Evolutionary conservation across 2,113 vertebrate species (phyloP), one percentile per base, ranked within the genome.

Genomic region (Strix aluco): DNA sequence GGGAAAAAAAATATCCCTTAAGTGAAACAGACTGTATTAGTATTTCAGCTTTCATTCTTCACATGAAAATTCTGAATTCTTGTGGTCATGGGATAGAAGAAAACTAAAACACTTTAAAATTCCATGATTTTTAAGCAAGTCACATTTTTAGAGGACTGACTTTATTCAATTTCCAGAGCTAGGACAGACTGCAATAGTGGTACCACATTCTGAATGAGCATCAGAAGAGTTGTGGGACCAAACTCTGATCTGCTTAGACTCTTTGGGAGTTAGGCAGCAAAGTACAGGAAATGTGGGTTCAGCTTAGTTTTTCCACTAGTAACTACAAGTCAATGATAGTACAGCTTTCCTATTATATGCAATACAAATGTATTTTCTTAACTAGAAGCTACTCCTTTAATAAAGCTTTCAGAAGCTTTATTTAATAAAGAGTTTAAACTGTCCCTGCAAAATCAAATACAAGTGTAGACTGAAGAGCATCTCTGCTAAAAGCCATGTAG

Each of bases 401-500:
- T 59, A 65, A 96, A 47, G 5, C 78, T 82, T 30, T 67, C 83
- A 91, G 90, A 97, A 49, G 47, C 47, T 49, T 49, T 49, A 44
- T 44, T 15, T 44, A 44, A 44, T 44, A 44, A 44, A 46, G 44
- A 46, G 85, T 89, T 94, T 91, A 86, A 93, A 38, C 19, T 82
- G 40, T 12, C 66, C 15, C 36, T 66, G 34, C 82, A 82, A 90
- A 94, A 96, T 85, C 91, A 97, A 96, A 86, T 73, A 70, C 27
- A 92, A 91, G 79, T 49, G 38, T 15, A 58, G 72, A 90, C 55
- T 51, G 44, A 71, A 90, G 83, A 88, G 46, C 92, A 86, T 63
- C 49, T 34, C 62, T 84, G 9, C 17, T 84, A 70, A 94, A 95
- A 92, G 83, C 46, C 58, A 42, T 38, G 34, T 25, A 22, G 36